phyloP scores from a whole-genome alignment of 1,140 invertebrate species.

The Globodera rostochiensis region DNA sequence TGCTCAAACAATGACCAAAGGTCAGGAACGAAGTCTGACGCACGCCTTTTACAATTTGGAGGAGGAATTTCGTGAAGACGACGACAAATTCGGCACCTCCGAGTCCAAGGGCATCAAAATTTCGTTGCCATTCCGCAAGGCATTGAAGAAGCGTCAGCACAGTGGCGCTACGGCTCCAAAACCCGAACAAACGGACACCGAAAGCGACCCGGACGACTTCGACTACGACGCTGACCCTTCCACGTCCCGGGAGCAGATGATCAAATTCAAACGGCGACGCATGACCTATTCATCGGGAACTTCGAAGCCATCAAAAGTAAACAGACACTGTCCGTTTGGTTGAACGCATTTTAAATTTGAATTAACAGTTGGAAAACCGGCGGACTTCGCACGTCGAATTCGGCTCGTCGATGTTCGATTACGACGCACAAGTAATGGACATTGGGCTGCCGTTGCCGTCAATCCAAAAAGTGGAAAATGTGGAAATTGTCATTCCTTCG shows the following conservation, averaged over 20 bases:
- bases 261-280: background rate
- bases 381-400: conserved; percentile 24
- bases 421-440: conserved; percentile 25
- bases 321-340: background rate
- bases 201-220: background rate
- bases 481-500: conserved; percentile 28
- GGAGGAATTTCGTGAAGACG: conserved; percentile 18
- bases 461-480: conserved; percentile 30
- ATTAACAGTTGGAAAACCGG: conserved; percentile 11
- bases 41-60: conserved; percentile 23
- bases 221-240: background rate
- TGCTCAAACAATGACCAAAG: background rate
- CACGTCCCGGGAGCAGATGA: background rate
- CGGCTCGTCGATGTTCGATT: conserved; percentile 27
- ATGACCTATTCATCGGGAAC: background rate
- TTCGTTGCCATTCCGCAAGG: background rate
- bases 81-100: conserved; percentile 1
- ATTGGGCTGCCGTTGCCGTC: conserved; percentile 24
- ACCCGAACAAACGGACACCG: background rate
- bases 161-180: background rate
- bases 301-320: conserved; percentile 18
- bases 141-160: background rate
- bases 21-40: background rate
- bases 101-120: background rate
- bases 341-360: background rate